Base-by-base conservation (phyloP, 92 coral and sea anemone genomes). In the Ricordea florida region DNA sequence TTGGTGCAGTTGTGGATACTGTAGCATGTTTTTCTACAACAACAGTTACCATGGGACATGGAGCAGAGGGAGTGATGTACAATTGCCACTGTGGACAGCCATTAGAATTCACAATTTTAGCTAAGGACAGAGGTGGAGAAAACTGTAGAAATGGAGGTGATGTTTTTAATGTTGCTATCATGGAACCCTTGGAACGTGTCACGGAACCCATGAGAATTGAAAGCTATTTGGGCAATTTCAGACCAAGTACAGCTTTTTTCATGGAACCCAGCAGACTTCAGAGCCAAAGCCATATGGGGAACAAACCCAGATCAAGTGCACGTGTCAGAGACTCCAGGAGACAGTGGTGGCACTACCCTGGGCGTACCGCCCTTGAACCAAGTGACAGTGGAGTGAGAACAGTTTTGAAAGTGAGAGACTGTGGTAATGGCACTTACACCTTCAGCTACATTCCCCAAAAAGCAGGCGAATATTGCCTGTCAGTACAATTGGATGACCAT, bases 11-110 rank as follows among this genome's bases (percentile, higher is more conserved):
- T 25, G 18, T 27, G 40, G 51, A 23, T 26, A 6, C 13, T 10
- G 38, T 34, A 10, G 51, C 68, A 31, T 47, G 61, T 40, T 36
- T 68, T 25, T 21, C 21, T n/a, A 15, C 27, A 24, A 57, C 80
- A 34, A 73, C 80, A 26, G 66, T 73, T 27, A 46, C 66, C 17
- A 44, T 73, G 80, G 80, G 42, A 24, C 35, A 56, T 27, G 80
- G 69, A 15, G 10, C 17, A 24, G 80, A 73, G 43, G 46, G 57
- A 28, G 31, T 73, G 28, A 73, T 73, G 69, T 73, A 73, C 80
- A 73, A 41, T 30, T 57, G 69, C 26, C 69, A 57, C 15, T 10
- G 49, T 45, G 57, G 57, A 20, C 81, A 74, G 58, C 27, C 46
- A 4, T 14, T 49, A 29, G 52, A 74, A 8, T 74, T 74, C 22